phyloP scores from a whole-genome alignment of 2,888 invertebrate genomes.

The Caprella mutica region DNA sequence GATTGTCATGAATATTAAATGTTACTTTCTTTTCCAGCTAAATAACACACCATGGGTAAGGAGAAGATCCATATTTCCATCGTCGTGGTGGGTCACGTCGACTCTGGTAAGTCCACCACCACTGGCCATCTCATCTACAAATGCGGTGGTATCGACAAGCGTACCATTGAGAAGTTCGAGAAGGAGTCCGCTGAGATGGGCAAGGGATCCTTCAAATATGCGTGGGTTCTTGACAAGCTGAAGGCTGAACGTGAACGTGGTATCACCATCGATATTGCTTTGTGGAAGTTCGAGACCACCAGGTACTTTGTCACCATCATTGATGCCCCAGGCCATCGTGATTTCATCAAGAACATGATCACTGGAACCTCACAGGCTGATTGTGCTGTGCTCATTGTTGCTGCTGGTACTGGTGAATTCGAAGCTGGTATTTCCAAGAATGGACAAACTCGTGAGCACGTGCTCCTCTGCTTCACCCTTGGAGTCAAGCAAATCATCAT shows the following conservation, averaged over 20 bases:
- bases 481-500: conserved; percentile 99
- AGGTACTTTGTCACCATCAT: conserved; percentile 98
- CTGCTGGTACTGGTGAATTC: conserved; percentile 98
- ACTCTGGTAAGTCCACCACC: conserved; percentile 52
- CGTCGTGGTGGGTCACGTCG: conserved; percentile 53
- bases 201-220: conserved; percentile 99
- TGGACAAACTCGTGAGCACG: conserved; percentile 98
- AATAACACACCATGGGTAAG: conserved; percentile 43
- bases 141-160: conserved; percentile 99
- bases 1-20: no score
- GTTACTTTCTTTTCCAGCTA: background rate
- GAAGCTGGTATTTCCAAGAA: conserved; percentile 99
- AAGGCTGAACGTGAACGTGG: conserved; percentile 99
- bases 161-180: conserved; percentile 99
- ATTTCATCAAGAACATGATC: conserved; percentile 99
- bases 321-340: conserved; percentile 99
- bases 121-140: conserved; percentile 49
- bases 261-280: conserved; percentile 97
- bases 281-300: conserved; percentile 96
- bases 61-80: conserved; percentile 51
- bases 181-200: conserved; percentile 58
- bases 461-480: conserved; percentile 91
- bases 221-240: conserved; percentile 99
- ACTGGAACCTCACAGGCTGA: conserved; percentile 83
- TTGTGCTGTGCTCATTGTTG: conserved; percentile 96